Percentiles rank a stretch among this genome's conserved stretches.
These are phyloP conservation scores for Andrena bucephala DNA, from an alignment of 2,888 invertebrate genomes.

Conservation along the genomic window DNA sequence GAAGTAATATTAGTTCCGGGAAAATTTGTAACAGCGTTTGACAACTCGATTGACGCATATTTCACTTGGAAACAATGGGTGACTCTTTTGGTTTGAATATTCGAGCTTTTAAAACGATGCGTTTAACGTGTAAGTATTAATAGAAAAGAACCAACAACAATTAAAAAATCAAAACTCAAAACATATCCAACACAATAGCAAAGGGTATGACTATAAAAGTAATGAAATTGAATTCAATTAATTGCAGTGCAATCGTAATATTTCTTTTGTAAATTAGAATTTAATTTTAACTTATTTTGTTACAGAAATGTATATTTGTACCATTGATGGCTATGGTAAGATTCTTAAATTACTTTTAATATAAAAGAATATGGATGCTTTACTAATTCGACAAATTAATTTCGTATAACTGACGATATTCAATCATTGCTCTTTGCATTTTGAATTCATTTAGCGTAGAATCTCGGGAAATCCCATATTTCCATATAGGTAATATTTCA, in stretches of 20 bases:
- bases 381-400: too few species aligned
- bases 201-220: too few species aligned
- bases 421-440: neutral
- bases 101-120: neutral
- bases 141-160: neutral
- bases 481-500: neutral
- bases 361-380: neutral
- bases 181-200: too few species aligned
- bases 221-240: too few species aligned
- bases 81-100: neutral
- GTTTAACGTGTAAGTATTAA: neutral
- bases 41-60: conserved; percentile 12
- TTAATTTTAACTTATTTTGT: neutral
- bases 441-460: neutral
- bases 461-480: neutral
- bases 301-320: neutral
- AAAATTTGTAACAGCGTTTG: conserved; percentile 28
- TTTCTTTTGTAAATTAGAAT: too few species aligned
- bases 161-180: neutral
- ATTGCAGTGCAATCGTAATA: too few species aligned
- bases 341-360: neutral
- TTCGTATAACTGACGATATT: too few species aligned
- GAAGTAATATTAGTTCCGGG: conserved; percentile 23
- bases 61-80: neutral
- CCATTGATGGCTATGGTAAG: too few species aligned